Base-by-base conservation (phyloP, 1,140 invertebrate genomes). In the Pomacea maculata region DNA sequence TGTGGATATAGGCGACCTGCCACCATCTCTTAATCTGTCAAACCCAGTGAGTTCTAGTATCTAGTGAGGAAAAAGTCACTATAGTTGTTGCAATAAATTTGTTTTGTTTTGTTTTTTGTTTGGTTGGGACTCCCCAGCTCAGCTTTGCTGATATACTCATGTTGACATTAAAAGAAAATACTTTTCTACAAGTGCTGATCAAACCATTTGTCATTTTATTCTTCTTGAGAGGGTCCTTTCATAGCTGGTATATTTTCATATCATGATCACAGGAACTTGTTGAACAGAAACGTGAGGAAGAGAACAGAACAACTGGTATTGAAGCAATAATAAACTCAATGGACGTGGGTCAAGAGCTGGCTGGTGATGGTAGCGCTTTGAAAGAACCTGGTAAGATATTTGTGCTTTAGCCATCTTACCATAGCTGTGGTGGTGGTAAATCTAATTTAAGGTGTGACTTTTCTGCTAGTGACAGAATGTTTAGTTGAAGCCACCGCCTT, bases 311-410 rank as follows among this genome's bases (percentile, higher is more conserved):
- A 19, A 80, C 78, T 29, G 83, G 81, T 19, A 75, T 82, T 4
- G 81, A 81, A 63, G 87, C 80, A 15, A 68, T 88, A 29, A 52
- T 88, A 8, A 68, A 67, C 17, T 81, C 78, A 10, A 78, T 89
- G 75, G 83, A 86, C 25, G 64, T 64, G 12, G 17, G 80, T 11
- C 64, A 86, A 55, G 88, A 89, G 75, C 80, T 88, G 63, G 88
- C 85, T 34, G 88, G 88, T 34, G 88, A 88, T 80, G 86, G 86
- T 63, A 82, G 80, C 54, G 81, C 83, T 70, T 79, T 87, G 19
- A 86, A 83, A 57, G 86, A 87, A 73, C 88, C 88, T 65, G 86
- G 85, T 86, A 5, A 54, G 34, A 61, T 17, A 45, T 61, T 61
- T 11, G 57, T 61, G 57, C 11, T 61, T 17, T 61, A 45, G 34